Evolutionary conservation across 1,140 invertebrate genomes (phyloP), one percentile per base, ranked within the genome.

Genomic region (Lysiphlebus fabarum): DNA sequence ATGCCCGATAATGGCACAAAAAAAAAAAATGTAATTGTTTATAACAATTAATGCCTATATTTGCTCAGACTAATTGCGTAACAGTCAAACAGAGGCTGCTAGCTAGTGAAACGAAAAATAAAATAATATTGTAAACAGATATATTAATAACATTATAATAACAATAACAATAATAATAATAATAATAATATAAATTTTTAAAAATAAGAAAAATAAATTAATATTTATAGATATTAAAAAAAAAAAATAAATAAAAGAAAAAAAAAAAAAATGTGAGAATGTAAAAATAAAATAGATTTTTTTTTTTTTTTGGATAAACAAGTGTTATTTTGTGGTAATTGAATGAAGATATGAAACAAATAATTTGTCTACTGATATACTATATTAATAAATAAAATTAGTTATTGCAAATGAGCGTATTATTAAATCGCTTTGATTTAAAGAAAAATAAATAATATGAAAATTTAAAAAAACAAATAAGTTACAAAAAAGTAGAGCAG

Each of bases 51-150:
- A 57, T 54, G 51, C 58, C 51, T 59, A 45, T 51, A 51, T 51
- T 62, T 54, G 55, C 63, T 65, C 62, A 69, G 69, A 66, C 66
- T 74, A 74, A 73, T 70, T 72, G 70, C 65, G 55, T 65, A 71
- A 72, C 76, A 78, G 71, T 76, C 70, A 51, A 69, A 65, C 58
- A 62, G 67, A 77, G 73, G 73, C 73, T 78, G 70, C 74, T 78
- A 78, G 70, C 70, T 78, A 77, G 69, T 73, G 64, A 71, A 61
- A 67, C 69, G 67, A 65, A 70, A 47, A 64, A 70, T 68, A 72
- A 58, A 36, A 40, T 42, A 26, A 26, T 4, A 26, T 26, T 26
- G 17, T 26, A 26, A 26, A 26, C 17, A 26, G 4, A 26, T 26
- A 26, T 26, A 26, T 9, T 17, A 42, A 42, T 6, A 42, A 42